A percentile compares a stretch with the other conserved stretches of the same genome.
These are phyloP conservation scores for Magallana gigas DNA, from an alignment of 1,140 invertebrate genomes.

Conservation along the genomic window DNA sequence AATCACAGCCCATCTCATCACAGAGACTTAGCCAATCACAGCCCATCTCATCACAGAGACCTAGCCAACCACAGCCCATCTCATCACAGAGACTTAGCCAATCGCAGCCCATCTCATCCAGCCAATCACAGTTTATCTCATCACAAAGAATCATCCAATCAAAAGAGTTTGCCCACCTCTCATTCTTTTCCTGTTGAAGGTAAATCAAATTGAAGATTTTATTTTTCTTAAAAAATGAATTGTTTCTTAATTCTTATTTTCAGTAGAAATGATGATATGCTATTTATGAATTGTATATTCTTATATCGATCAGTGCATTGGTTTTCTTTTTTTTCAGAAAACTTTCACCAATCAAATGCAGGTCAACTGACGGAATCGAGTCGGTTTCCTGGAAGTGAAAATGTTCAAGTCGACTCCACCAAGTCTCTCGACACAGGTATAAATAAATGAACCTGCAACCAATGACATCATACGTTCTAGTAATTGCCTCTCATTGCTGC, in stretches of 20 bases:
- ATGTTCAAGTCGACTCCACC: slow-evolving; percentile 57
- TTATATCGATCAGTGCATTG: neutral
- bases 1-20: slow-evolving; percentile 42
- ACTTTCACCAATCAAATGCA: slow-evolving; percentile 46
- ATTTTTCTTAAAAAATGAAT: no score
- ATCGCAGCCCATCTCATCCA: slow-evolving; percentile 36
- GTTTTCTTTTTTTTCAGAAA: slow-evolving; percentile 32
- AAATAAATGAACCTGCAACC: slow-evolving; percentile 46
- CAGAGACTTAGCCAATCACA: slow-evolving; percentile 33
- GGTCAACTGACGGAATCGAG: slow-evolving; percentile 34
- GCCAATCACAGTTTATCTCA: slow-evolving; percentile 43
- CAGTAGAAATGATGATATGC: no score
- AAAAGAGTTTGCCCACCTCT: neutral
- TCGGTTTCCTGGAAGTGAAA: slow-evolving; percentile 44
- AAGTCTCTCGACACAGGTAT: slow-evolving; percentile 64
- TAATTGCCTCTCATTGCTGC: neutral
- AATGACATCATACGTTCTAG: slow-evolving; percentile 45
- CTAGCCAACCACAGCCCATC: slow-evolving; percentile 33
- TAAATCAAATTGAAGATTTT: neutral
- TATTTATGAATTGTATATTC: neutral
- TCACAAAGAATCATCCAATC: slow-evolving; percentile 36
- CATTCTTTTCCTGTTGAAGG: slow-evolving; percentile 19
- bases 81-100: slow-evolving; percentile 43
- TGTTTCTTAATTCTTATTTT: no score
- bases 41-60: slow-evolving; percentile 41